Base-by-base conservation (phyloP, 2,888 invertebrate species). In the Dendrolimus pini region DNA sequence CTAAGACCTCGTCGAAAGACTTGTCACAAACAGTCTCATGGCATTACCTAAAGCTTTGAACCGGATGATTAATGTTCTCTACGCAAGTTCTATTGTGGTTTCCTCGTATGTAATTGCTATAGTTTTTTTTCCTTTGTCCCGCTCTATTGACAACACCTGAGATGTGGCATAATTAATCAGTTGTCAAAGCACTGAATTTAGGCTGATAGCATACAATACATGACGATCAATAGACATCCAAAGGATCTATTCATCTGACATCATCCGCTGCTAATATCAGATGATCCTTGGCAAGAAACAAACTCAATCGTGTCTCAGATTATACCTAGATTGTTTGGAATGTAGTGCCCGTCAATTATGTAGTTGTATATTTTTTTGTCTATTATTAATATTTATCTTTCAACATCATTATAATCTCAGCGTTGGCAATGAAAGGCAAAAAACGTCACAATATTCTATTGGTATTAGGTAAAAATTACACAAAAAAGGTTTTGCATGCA, bases 111-210 rank as follows among this genome's bases (percentile, higher is more conserved):
- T 81, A 76, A 82, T 83, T 83, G 84, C 72, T 77, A 76, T 71
- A 77, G 68, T 79, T 81, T 82, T 80, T 80, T 80, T 78, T 78
- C 69, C 71, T 71, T 68, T 74, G 79, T 80, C 77, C 77, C 70
- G 30, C 68, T 70, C 65, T 81, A 77, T 82, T 86, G 84, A 85
- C 87, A 87, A 85, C 87, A 87, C 85, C 85, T 84, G 85, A 82
- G 82, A 70, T 71, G 64, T 65, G 71, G 70, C 72, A 89, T 89
- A 85, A 30, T 30, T 30, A 88, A 88, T 89, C 88, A 87, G 83
- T 78, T 89, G 87, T 89, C 88, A 85, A 75, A 75, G 77, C 75
- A 75, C 75, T 75, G 75, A 78, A 81, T 81, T 75, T 78, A 73
- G 82, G 77, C 74, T 75, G 78, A 75, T 74, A 42, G 30, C 42